Percentiles rank a stretch among this genome's conserved stretches.
These are phyloP conservation scores for Agrochola lota DNA, from an alignment of 2,888 invertebrate genomes.

Conservation along the genomic window DNA sequence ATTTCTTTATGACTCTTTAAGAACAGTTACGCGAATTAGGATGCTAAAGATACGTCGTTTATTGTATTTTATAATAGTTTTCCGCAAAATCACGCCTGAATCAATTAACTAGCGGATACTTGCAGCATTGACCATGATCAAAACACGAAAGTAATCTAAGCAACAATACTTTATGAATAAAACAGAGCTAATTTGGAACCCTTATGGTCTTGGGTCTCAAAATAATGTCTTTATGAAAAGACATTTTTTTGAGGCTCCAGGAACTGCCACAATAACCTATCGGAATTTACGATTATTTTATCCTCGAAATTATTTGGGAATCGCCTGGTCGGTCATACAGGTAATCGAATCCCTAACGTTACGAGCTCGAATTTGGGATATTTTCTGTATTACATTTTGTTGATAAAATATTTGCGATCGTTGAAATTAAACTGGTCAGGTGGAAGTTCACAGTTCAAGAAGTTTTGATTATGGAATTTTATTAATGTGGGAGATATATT, in stretches of 20 bases:
- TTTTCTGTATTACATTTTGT: background rate
- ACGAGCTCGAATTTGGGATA: constrained; percentile 18
- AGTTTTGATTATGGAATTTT: background rate
- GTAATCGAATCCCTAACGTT: constrained; percentile 24
- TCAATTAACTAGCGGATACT: no score
- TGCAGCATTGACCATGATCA: background rate
- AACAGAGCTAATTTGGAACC: background rate
- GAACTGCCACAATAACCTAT: background rate
- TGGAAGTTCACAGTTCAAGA: constrained; percentile 15
- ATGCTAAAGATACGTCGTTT: no score
- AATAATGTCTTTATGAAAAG: no score
- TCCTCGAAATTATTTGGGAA: constrained; percentile 20
- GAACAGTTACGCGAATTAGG: no score
- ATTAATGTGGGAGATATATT: constrained; percentile 4
- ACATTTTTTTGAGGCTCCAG: background rate
- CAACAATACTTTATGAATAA: background rate
- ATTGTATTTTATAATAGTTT: no score
- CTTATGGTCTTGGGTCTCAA: no score
- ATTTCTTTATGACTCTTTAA: no score
- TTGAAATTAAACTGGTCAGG: constrained; percentile 23
- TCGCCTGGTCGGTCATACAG: constrained; percentile 19
- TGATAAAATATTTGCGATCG: constrained; percentile 2
- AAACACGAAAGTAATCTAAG: background rate
- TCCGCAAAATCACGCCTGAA: no score
- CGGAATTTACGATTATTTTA: constrained; percentile 13